Conservation (phyloP, 2,888 invertebrate genomes). For the Cancer borealis region DNA sequence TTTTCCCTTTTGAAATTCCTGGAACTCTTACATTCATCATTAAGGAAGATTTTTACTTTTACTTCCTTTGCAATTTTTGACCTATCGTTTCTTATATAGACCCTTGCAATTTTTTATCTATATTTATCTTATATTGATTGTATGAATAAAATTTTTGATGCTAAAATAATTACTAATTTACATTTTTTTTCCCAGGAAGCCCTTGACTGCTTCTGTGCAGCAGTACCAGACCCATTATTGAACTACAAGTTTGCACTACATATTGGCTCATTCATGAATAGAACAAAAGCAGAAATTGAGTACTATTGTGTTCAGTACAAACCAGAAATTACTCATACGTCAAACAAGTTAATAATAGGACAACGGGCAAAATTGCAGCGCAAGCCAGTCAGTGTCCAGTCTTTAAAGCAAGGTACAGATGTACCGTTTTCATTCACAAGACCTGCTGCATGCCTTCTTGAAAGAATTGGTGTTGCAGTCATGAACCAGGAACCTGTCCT, state of each 20-base stretch:
- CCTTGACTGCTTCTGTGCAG: conserved; percentile 77
- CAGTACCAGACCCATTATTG: conserved; percentile 70
- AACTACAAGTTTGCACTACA: conserved; percentile 86
- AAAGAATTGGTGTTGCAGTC: conserved; percentile 92
- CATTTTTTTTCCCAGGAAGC: conserved; percentile 75
- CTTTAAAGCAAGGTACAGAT: not conserved
- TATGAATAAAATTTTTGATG: not conserved
- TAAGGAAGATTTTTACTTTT: not conserved
- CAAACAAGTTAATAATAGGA: conserved; percentile 86
- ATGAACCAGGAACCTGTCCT: conserved; percentile 92
- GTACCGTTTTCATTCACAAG: conserved; percentile 88
- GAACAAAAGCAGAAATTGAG: conserved; percentile 89
- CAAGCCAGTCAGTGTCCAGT: conserved; percentile 53
- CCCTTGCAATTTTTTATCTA: too few relatives aligned
- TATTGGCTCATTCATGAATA: conserved; percentile 90
- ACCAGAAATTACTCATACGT: conserved; percentile 85
- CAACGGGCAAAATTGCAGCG: conserved; percentile 82
- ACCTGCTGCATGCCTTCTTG: conserved; percentile 89
- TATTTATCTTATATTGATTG: not conserved
- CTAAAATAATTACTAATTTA: not conserved
- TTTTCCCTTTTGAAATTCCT: not conserved
- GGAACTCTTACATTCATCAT: not conserved
- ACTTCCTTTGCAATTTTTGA: too few relatives aligned
- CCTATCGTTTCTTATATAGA: too few relatives aligned
- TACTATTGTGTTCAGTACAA: conserved; percentile 89